Conservation (phyloP, 2,797 vertebrate species). For the Hapalemur alaotrensis region DNA sequence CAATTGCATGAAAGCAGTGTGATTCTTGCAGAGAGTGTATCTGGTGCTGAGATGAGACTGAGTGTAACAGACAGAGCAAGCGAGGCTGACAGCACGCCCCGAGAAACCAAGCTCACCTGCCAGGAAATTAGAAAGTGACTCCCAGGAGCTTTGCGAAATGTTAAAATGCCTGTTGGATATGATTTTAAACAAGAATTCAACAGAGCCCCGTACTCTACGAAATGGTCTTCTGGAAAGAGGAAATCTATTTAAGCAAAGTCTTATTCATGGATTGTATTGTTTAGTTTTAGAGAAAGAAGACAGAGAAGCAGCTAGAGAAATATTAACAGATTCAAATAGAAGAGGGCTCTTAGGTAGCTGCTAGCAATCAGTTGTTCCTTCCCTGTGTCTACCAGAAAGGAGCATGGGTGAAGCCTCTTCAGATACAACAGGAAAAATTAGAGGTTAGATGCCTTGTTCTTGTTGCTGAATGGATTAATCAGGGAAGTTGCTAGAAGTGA, state of each 20-base stretch:
- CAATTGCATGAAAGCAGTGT: slow-evolving; percentile 40
- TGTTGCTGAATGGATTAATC: background rate
- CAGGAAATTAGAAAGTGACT: slow-evolving; percentile 44
- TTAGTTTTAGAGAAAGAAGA: background rate
- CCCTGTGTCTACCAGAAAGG: background rate
- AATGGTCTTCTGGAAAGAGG: background rate
- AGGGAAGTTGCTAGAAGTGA: slow-evolving; percentile 11
- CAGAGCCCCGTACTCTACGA: background rate
- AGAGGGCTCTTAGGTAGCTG: background rate
- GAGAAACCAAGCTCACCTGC: slow-evolving; percentile 24
- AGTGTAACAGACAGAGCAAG: background rate
- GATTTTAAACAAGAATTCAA: background rate
- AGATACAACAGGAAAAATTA: background rate
- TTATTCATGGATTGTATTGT: background rate
- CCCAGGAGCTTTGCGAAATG: slow-evolving; percentile 24
- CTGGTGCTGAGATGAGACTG: slow-evolving; percentile 11
- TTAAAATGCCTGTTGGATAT: background rate
- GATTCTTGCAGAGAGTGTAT: slow-evolving; percentile 43
- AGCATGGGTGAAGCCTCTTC: background rate
- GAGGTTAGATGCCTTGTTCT: background rate
- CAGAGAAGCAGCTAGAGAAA: background rate
- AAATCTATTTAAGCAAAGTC: slow-evolving; percentile 5
- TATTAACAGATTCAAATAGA: background rate
- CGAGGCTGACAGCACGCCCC: background rate
- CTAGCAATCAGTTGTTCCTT: background rate